Evolutionary conservation across 37 sponge, comb jelly and placozoan species (phyloP), one percentile per base, ranked within the genome.

Genomic region (Beroe forskalii): DNA sequence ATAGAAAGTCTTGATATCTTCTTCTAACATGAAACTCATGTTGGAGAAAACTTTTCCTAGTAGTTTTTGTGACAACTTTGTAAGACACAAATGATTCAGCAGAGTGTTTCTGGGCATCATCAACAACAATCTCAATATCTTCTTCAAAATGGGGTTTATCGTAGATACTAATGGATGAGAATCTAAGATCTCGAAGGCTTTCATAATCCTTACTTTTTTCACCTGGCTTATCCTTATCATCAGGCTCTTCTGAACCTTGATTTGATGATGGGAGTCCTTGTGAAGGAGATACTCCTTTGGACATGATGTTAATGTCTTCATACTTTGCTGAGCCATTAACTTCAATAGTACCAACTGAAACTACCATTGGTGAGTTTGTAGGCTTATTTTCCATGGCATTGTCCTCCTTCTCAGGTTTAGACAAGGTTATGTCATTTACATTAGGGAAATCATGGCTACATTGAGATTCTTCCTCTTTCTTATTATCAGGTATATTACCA

Each of bases 131-230:
- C 9, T 38, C 48, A n/a, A 80, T 80, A 42, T 80, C 86, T 43
- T 80, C 86, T 44, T 80, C 86, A 25, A 80, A 80, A 23, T 80
- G 86, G 1, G 86, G 86, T 44, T 80, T 80, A 44, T 80, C 86
- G 42, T 80, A 80, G 30, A 80, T 80, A 42, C 86, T 80, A n/a
- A 80, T 80, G 23, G 86, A 80, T 43, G 86, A 80, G 42, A 80
- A 80, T 25, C 86, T 17, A 1, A 80, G 44, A 38, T 80, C 86
- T 43, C 86, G 12, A 1, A 80, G 55, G 42, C 86, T 80, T 48
- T 80, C 86, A 42, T 44, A 80, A 4, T 80, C 86, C 35, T 80
- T 80, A 19, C n/a, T 43, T 80, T 80, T 25, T 9, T 80, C 86
- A 80, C 4, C 27, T 32, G 3, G 19, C 14, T 31, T 32, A 14